Evolutionary conservation across 1,140 invertebrate species (phyloP).

Genomic region (Drosophila varians): DNA sequence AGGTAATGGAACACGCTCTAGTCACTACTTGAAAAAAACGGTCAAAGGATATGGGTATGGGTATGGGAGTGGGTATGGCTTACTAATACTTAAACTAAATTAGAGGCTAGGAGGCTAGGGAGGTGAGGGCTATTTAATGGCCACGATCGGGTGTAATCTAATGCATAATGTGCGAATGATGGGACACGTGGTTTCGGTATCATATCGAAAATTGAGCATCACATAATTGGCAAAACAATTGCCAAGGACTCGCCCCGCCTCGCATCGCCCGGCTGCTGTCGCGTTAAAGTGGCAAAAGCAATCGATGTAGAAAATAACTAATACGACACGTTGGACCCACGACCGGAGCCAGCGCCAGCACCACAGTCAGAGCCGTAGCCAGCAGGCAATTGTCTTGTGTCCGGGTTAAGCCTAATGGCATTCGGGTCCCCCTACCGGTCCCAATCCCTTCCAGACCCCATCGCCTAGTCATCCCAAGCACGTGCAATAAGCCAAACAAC

Average conservation of each 20-base stretch:
- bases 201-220: slow-evolving; percentile 74
- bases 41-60: neutral
- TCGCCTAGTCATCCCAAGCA: slow-evolving; percentile 51
- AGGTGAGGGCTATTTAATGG: slow-evolving; percentile 22
- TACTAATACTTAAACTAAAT: slow-evolving; percentile 32
- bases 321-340: slow-evolving; percentile 76
- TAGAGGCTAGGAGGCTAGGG: neutral
- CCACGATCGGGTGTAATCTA: slow-evolving; percentile 17
- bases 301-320: slow-evolving; percentile 82
- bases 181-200: slow-evolving; percentile 20
- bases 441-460: neutral
- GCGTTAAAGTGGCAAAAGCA: slow-evolving; percentile 80
- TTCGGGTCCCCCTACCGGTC: slow-evolving; percentile 32
- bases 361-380: too few species aligned
- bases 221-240: slow-evolving; percentile 76
- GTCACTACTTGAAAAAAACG: slow-evolving; percentile 71
- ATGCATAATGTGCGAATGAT: slow-evolving; percentile 3
- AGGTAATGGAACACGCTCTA: slow-evolving; percentile 70
- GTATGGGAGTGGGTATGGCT: slow-evolving; percentile 20
- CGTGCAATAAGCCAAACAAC: slow-evolving; percentile 82
- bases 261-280: slow-evolving; percentile 45
- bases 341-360: too few species aligned
- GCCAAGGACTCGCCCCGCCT: slow-evolving; percentile 13
- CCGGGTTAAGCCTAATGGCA: slow-evolving; percentile 75
- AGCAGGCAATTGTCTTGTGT: slow-evolving; percentile 79